These are phyloP conservation scores for Ceratotherium simum DNA, from an alignment of 2,113 vertebrate species.

Conservation along the genomic window DNA sequence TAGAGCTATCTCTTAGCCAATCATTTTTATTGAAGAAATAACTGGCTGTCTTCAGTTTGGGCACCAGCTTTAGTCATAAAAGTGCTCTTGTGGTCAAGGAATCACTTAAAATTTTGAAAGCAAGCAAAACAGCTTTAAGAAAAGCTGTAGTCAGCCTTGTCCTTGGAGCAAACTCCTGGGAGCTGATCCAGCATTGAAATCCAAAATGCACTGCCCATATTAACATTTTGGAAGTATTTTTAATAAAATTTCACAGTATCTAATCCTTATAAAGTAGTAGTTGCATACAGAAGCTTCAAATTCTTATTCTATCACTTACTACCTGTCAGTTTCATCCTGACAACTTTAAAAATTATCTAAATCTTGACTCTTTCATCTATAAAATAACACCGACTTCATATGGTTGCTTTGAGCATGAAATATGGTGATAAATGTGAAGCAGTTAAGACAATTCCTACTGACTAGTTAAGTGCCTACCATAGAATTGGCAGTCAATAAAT, in stretches of 20 bases:
- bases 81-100: not conserved
- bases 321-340: not conserved
- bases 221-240: conserved; percentile 6
- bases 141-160: not conserved
- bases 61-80: conserved; percentile 4
- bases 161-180: not conserved
- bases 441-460: not conserved
- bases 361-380: not conserved
- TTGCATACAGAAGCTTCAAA: not conserved
- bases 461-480: not conserved
- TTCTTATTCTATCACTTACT: not conserved
- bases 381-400: not conserved
- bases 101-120: conserved; percentile 54
- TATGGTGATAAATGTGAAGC: not conserved
- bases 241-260: not conserved
- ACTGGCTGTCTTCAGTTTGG: conserved; percentile 11
- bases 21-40: conserved; percentile 52
- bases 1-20: not conserved
- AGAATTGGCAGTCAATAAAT: not conserved
- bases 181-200: conserved; percentile 33
- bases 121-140: conserved; percentile 40
- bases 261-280: not conserved
- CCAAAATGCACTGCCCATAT: not conserved
- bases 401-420: not conserved
- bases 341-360: not conserved